Percentiles rank a stretch among this genome's conserved stretches.
Conservation (phyloP, 2,113 vertebrate species). For the human (Homo sapiens) region DNA sequence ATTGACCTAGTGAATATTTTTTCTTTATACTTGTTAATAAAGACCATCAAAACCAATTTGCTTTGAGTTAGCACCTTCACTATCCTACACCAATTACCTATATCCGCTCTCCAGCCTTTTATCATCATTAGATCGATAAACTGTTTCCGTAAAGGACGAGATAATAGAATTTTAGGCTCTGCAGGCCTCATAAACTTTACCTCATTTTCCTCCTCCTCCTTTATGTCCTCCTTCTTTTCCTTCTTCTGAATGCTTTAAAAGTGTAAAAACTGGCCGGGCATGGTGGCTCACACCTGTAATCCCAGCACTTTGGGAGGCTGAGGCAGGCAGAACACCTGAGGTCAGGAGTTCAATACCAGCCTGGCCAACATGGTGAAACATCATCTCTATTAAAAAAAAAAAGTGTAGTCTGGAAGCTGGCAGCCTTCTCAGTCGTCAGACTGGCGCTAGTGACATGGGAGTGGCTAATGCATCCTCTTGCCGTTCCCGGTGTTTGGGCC, state of each 20-base stretch:
- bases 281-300: no score
- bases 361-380: no score
- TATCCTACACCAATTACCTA: background rate
- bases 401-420: no score
- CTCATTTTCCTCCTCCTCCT: background rate
- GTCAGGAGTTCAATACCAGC: no score
- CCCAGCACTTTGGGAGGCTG: background rate
- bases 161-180: background rate
- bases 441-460: slow-evolving; percentile 34
- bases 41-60: background rate
- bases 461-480: no score
- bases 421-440: no score
- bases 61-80: background rate
- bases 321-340: no score
- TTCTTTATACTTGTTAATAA: background rate
- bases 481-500: no score
- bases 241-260: background rate
- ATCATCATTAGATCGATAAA: background rate
- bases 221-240: background rate
- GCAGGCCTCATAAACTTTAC: background rate
- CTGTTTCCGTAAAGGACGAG: background rate
- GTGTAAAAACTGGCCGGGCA: no score
- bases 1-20: background rate
- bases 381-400: no score
- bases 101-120: background rate